Base-by-base conservation (phyloP, 2,888 invertebrate species). In the Eristalinus sepulchralis region DNA sequence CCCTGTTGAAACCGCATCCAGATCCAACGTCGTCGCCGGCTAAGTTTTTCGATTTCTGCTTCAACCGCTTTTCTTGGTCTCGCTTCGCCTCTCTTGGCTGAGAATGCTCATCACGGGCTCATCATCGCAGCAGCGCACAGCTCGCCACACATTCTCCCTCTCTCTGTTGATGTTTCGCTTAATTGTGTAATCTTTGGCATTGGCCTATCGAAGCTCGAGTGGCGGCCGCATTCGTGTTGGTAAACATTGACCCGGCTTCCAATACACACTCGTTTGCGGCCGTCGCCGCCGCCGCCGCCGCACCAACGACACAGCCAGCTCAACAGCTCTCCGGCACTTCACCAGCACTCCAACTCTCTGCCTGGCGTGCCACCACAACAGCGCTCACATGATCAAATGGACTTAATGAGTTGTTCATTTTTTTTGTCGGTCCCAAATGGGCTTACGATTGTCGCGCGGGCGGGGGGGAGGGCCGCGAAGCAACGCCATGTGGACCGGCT, bases 141-240 rank as follows among this genome's bases (percentile, higher is more conserved):
- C 17, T 47, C 47, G 39, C n/a, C n/a, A 39, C 39, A 17, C 47
- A 47, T n/a, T 34, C 36, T 72, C 63, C 36, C 20, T 17, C 64
- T 81, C 71, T 85, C 72, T 85, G 77, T 81, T 77, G 85, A 81
- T 78, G 36, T 85, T 82, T 78, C 85, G 27, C 63, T 36, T 62
- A 72, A 73, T 85, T 85, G 85, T 81, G 81, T 82, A 85, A 85
- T 85, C 72, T 63, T 81, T 81, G 81, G 81, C 81, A 81, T 81
- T 85, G 85, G 85, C 77, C 76, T 85, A 85, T 77, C 80, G 59
- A 83, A 68, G 39, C 53, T 27, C 22, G 77, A 71, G 55, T 57
- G 33, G 57, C 53, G 70, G 59, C 47, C 67, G 31, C 17, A 33
- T 33, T 17, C 22, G 36, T 62, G 24, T 34, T 17, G 20, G 36